Evolutionary conservation across 2,797 vertebrate genomes (phyloP).

Genomic region (Phrynocephalus guinanensis): DNA sequence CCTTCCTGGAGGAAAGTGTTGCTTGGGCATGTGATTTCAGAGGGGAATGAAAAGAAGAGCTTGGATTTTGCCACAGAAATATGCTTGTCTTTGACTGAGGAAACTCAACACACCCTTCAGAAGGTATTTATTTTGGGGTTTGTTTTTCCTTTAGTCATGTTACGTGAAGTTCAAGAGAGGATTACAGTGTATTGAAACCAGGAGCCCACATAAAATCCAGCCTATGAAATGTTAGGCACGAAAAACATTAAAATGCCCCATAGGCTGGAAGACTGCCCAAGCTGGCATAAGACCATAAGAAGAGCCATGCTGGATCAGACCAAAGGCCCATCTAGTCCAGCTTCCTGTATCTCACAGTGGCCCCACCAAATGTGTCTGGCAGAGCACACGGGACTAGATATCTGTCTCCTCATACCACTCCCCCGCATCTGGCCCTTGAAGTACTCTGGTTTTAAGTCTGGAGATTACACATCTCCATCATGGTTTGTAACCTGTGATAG

Average conservation of each 20-base stretch:
- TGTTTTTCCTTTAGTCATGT: background rate
- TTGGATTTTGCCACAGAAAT: conserved; percentile 76
- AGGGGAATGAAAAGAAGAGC: conserved; percentile 79
- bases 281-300: no score
- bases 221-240: background rate
- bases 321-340: no score
- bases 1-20: conserved; percentile 85
- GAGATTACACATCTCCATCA: no score
- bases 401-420: no score
- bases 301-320: no score
- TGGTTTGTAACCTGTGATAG: no score
- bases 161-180: background rate
- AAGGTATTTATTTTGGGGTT: conserved; percentile 76
- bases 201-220: background rate
- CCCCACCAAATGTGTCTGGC: no score
- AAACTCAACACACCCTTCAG: conserved; percentile 76
- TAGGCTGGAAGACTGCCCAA: background rate
- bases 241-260: background rate
- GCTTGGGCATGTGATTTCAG: conserved; percentile 83
- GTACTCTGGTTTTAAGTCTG: no score
- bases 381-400: no score
- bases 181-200: background rate
- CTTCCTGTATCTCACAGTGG: no score
- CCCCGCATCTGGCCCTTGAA: no score
- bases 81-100: conserved; percentile 79